phyloP scores from a whole-genome alignment of 2,113 vertebrate species.

The Tetrax tetrax region DNA sequence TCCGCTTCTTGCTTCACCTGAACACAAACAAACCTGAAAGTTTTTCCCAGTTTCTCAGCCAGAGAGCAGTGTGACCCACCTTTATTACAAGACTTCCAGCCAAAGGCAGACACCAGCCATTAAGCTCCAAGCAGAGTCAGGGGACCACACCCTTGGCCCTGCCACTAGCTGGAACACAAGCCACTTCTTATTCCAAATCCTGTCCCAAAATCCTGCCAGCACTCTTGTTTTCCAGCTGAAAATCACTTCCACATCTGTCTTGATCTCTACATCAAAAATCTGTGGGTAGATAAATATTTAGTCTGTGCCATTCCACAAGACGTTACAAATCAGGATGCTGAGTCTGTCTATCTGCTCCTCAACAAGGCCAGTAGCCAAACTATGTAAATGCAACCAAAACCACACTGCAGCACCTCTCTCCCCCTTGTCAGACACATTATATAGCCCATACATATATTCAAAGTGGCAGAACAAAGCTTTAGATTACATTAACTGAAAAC shows the following conservation, averaged over 20 bases:
- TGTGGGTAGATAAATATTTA: background rate
- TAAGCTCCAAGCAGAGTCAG: background rate
- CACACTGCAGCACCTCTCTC: background rate
- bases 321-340: background rate
- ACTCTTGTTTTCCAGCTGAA: background rate
- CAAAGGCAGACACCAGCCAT: background rate
- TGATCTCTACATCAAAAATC: background rate
- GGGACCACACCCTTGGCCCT: constrained; percentile 47
- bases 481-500: background rate
- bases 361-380: background rate
- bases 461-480: background rate
- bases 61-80: background rate
- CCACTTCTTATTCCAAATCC: background rate
- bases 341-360: background rate
- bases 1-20: background rate
- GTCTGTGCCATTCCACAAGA: background rate
- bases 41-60: background rate
- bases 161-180: background rate
- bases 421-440: accelerated
- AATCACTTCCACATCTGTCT: background rate
- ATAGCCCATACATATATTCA: accelerated
- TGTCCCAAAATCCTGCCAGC: background rate
- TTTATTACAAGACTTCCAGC: background rate
- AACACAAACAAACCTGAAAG: accelerated
- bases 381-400: background rate